phyloP scores from a whole-genome alignment of 2,888 invertebrate genomes.

The Oasisia sp. region DNA sequence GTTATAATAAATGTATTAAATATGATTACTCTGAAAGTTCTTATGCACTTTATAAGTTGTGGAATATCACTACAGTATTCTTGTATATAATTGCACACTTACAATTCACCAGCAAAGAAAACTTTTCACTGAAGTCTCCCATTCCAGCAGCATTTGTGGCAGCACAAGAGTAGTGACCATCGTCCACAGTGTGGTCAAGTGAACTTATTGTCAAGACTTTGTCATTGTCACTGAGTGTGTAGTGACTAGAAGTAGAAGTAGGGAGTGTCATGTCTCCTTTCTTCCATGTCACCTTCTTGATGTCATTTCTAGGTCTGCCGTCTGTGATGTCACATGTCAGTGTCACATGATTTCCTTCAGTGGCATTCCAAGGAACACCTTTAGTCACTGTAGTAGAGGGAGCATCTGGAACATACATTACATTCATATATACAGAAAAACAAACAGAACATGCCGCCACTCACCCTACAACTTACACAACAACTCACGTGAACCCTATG shows the following conservation, averaged over 20 bases:
- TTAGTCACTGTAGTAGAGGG: too few species aligned
- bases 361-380: too few species aligned
- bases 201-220: background rate
- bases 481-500: too few species aligned
- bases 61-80: too few species aligned
- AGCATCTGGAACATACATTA: too few species aligned
- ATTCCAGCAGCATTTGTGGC: background rate
- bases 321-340: background rate
- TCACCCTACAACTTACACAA: too few species aligned
- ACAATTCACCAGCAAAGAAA: background rate
- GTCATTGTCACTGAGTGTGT: background rate
- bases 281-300: background rate
- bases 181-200: background rate
- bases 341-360: too few species aligned
- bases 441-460: too few species aligned
- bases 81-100: background rate
- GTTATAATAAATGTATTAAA: too few species aligned
- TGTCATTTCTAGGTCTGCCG: background rate
- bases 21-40: too few species aligned
- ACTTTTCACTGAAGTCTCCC: background rate
- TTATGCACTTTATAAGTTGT: too few species aligned
- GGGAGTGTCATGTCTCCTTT: background rate
- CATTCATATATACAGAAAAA: too few species aligned
- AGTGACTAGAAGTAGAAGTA: background rate
- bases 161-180: constrained; percentile 11